Percentiles rank a stretch among this genome's conserved stretches.
These are phyloP conservation scores for Camarhynchus parvulus DNA, from an alignment of 2,113 vertebrate species.

Conservation along the genomic window DNA sequence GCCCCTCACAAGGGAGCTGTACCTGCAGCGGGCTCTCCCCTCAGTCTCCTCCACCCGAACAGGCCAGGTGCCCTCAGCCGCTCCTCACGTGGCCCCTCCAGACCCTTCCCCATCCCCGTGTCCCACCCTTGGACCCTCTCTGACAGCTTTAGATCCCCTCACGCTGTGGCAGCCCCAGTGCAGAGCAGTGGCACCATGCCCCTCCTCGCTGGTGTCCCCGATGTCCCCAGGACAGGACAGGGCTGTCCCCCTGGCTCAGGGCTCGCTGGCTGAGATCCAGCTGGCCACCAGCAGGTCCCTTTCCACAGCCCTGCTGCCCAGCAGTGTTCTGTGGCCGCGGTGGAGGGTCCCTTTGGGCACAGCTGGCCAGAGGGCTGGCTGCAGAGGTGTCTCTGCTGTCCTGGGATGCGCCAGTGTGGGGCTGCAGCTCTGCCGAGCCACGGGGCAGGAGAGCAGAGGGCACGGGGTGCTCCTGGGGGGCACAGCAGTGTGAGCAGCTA, in stretches of 20 bases:
- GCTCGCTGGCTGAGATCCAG: background rate
- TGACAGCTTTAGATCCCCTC: background rate
- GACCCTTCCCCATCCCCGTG: background rate
- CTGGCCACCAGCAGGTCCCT: background rate
- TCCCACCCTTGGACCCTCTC: background rate
- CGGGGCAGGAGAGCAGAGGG: rapidly evolving
- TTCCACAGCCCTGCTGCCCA: background rate
- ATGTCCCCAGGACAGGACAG: background rate
- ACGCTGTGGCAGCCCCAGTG: rapidly evolving
- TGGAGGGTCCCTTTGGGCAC: rapidly evolving
- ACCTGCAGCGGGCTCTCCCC: background rate
- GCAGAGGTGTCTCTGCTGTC: rapidly evolving
- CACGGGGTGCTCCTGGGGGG: rapidly evolving
- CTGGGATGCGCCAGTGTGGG: too few relatives aligned
- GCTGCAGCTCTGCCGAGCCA: rapidly evolving
- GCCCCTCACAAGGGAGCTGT: background rate
- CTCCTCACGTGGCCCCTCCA: background rate
- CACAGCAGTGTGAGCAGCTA: background rate
- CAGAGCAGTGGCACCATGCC: background rate
- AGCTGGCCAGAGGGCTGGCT: background rate
- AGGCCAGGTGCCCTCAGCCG: too few relatives aligned
- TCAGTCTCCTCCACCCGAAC: background rate
- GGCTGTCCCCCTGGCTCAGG: background rate
- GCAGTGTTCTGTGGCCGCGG: rapidly evolving
- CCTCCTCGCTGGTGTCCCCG: background rate